Base-by-base conservation (phyloP, 2,888 invertebrate species). In the Mesorhabditis spiculigera region DNA sequence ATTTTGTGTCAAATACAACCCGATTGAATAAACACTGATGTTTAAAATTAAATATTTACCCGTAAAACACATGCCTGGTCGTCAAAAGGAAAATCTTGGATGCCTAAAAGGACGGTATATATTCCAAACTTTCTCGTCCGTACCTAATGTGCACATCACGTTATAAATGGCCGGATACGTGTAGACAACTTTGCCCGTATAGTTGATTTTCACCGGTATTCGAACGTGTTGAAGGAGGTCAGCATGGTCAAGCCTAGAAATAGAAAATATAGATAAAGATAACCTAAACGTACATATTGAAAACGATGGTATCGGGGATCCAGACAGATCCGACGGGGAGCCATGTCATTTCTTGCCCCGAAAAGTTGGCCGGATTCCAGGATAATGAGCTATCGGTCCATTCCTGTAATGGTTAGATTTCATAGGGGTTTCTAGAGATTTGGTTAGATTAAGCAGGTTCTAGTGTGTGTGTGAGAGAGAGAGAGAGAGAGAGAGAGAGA, bases 241-340 rank as follows among this genome's bases (percentile, higher is more conserved):
- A 50, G 77, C 73, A 61, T 80, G 76, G 28, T 79, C 78, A 28
- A 82, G 69, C 70, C 82, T 82, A 69, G 44, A 78, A 75, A 5
- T 13, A 10, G 61, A 42, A n/a, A 64, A 42, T 41, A 61, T 50
- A 45, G 43, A 8, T 63, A 61, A 44, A 45, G 41, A n/a, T 4
- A 5, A 16, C 16, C 13, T 6, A 10, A 16, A 72, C 91, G 90
- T 87, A 93, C 93, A 93, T 93, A 88, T 93, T 93, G 86, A 93
- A 93, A 5, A 93, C 90, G 80, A 93, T 92, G 68, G 93, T 91
- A 86, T 93, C 93, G 0, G 93, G 93, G 79, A 91, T 90, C 93
- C 93, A 93, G 41, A 93, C 92, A 72, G 91, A 89, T 79, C 91
- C 90, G 86, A 90, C 92, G 0, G 93, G 93, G 84, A 93, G 90